Percentiles rank a stretch among this genome's conserved stretches.
These are phyloP conservation scores for Ophiodon elongatus DNA, from an alignment of 2,113 vertebrate species.

Conservation along the genomic window DNA sequence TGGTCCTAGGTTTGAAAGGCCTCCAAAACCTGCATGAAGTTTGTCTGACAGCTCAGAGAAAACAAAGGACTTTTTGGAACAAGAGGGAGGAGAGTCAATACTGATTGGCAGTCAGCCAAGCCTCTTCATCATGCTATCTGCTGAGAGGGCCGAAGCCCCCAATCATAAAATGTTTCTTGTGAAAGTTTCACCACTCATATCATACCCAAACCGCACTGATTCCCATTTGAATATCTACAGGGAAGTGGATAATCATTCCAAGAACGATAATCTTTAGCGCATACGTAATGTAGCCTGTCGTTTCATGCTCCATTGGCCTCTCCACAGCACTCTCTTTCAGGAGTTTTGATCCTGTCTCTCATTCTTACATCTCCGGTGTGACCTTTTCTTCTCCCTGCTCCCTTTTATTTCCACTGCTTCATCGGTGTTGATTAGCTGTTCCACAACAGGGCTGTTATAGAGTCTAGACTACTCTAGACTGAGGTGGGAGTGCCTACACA, in stretches of 20 bases:
- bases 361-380: conserved; percentile 20
- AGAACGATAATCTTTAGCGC: conserved; percentile 39
- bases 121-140: conserved; percentile 54
- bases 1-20: conserved; percentile 46
- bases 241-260: conserved; percentile 61
- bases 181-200: conserved; percentile 43
- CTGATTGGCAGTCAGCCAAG: conserved; percentile 56
- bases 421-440: conserved; percentile 71
- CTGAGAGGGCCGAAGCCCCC: conserved; percentile 14
- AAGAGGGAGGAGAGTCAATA: conserved; percentile 36
- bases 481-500: conserved; percentile 56
- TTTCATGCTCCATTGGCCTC: conserved; percentile 29
- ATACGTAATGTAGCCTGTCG: conserved; percentile 22
- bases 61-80: conserved; percentile 59
- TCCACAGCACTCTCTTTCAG: conserved; percentile 3
- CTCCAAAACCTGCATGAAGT: conserved; percentile 54
- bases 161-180: conserved; percentile 44
- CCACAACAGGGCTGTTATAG: conserved; percentile 59
- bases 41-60: conserved; percentile 55
- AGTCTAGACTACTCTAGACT: conserved; percentile 69
- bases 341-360: conserved; percentile 13
- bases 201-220: conserved; percentile 44
- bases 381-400: conserved; percentile 35
- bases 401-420: conserved; percentile 46
- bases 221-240: conserved; percentile 57